phyloP scores from a whole-genome alignment of 2,797 vertebrate species.

The Melanotaenia maccullochi region DNA sequence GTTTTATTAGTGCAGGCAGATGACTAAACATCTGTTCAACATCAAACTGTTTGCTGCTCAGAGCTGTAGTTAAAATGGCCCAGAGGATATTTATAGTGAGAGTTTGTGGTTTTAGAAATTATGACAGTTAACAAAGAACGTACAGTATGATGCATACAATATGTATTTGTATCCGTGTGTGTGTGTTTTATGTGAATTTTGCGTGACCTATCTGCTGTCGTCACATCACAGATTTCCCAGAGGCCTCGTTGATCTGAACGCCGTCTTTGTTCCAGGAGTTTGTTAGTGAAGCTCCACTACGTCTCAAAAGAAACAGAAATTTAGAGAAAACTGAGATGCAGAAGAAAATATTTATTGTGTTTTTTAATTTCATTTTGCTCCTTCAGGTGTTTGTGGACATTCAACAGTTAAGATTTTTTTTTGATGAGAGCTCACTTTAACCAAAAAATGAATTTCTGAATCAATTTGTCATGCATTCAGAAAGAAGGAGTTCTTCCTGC shows the following conservation, averaged over 20 bases:
- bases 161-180: constrained; percentile 19
- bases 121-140: constrained; percentile 37
- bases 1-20: constrained; percentile 21
- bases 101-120: constrained; percentile 19
- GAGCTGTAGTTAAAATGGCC: background rate
- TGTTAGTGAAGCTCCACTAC: background rate
- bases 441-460: constrained; percentile 19
- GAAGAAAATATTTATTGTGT: constrained; percentile 15
- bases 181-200: constrained; percentile 23
- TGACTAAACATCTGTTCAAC: constrained; percentile 30
- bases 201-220: constrained; percentile 41
- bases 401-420: constrained; percentile 33
- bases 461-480: constrained; percentile 50
- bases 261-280: constrained; percentile 44
- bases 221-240: constrained; percentile 47
- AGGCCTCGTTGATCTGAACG: constrained; percentile 42
- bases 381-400: constrained; percentile 38
- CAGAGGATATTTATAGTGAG: constrained; percentile 10
- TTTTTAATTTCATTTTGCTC: constrained; percentile 22
- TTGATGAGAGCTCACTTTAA: constrained; percentile 38
- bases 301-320: background rate
- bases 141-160: constrained; percentile 30
- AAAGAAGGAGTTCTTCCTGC: constrained; percentile 35
- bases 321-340: too few relatives aligned
- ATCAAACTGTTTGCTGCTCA: constrained; percentile 9